A percentile compares a stretch with the other conserved stretches of the same genome.
phyloP scores from a whole-genome alignment of 1,140 invertebrate genomes.

The Chelonus insularis region DNA sequence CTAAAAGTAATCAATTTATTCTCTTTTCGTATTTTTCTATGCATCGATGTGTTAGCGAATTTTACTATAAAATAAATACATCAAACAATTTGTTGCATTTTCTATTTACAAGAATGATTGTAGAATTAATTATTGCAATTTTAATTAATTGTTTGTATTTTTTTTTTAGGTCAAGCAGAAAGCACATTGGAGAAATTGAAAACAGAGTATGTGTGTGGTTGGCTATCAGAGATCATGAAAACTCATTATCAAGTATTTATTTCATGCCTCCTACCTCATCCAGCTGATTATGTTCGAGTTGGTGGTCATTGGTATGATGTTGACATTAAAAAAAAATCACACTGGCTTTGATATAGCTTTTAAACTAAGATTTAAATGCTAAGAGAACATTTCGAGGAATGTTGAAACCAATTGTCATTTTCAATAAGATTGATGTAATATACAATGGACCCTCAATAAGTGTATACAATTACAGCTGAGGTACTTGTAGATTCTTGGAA shows the following conservation, averaged over 20 bases:
- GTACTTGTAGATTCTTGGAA: too few species aligned
- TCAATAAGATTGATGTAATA: too few species aligned
- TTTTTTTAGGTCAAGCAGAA: slow-evolving; percentile 74
- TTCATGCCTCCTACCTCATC: slow-evolving; percentile 82
- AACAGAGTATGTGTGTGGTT: slow-evolving; percentile 88
- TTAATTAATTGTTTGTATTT: slow-evolving; percentile 7
- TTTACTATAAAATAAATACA: slow-evolving; percentile 2
- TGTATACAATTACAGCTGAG: too few species aligned
- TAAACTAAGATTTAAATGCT: background rate
- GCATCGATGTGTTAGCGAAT: slow-evolving; percentile 27
- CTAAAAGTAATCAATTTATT: background rate
- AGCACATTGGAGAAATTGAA: slow-evolving; percentile 90
- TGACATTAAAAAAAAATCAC: slow-evolving; percentile 33
- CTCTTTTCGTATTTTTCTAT: slow-evolving; percentile 18
- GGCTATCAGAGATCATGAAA: slow-evolving; percentile 84
- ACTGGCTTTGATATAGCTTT: slow-evolving; percentile 25
- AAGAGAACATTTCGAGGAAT: slow-evolving; percentile 5
- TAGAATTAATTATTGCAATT: background rate
- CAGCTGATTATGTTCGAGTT: slow-evolving; percentile 86
- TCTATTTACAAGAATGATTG: too few species aligned
- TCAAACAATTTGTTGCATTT: too few species aligned
- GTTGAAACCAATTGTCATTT: slow-evolving; percentile 1
- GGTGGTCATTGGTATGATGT: slow-evolving; percentile 92
- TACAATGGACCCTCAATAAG: too few species aligned
- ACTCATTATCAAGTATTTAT: slow-evolving; percentile 87